Base-by-base conservation (phyloP, 30 jellyfish, hydroid and myxozoan species). In the Thelohanellus kitauei region DNA sequence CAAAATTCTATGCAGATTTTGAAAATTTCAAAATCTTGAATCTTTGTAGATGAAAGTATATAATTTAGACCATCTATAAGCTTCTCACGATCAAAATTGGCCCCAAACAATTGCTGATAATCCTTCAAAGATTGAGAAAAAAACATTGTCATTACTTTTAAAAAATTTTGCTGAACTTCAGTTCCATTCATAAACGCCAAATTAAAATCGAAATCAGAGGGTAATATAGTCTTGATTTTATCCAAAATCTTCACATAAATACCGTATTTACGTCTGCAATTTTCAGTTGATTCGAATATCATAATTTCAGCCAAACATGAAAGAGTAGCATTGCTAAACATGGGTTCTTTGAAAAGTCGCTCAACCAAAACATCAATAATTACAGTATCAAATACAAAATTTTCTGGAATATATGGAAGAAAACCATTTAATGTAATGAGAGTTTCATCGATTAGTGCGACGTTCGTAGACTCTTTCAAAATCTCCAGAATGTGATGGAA, bases 231-330 rank as follows among this genome's bases (percentile, higher is more conserved):
- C n/a, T n/a, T n/a, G n/a, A n/a, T n/a, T n/a, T n/a, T n/a, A n/a
- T n/a, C n/a, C n/a, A n/a, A n/a, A n/a, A n/a, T n/a, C n/a, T n/a
- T n/a, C n/a, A n/a, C n/a, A n/a, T n/a, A n/a, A n/a, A n/a, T n/a
- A n/a, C n/a, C n/a, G n/a, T n/a, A n/a, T n/a, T n/a, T n/a, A n/a
- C n/a, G n/a, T n/a, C n/a, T n/a, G n/a, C n/a, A n/a, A n/a, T n/a
- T n/a, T n/a, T n/a, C n/a, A n/a, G n/a, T n/a, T n/a, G n/a, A n/a
- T n/a, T n/a, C n/a, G n/a, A n/a, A n/a, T n/a, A n/a, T n/a, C n/a
- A 87, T 84, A 23, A 73, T 73, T 43, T 73, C 93, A 9, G 93
- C 64, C 9, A 73, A 61, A 41, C 93, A 73, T 44, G 62, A 83
- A 35, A 73, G 41, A 0, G 93, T 73, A 45, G 64, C 93, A 56